Evolutionary conservation across 1,140 invertebrate genomes (phyloP), one percentile per base, ranked within the genome.

Genomic region (Asobara japonica): DNA sequence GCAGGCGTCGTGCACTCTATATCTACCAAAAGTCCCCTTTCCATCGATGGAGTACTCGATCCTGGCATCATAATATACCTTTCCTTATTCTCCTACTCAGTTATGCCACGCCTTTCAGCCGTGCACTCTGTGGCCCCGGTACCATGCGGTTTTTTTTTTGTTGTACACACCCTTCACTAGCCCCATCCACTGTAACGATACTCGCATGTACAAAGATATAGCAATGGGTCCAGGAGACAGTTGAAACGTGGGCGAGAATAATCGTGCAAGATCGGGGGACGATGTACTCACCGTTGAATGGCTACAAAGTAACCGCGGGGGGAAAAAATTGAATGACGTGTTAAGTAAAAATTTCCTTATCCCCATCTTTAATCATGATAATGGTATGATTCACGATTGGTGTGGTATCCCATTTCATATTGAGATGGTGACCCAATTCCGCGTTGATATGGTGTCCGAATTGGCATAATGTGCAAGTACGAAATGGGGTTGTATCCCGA

Each of bases 31-130:
- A 56, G 51, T 22, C 51, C 51, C 51, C 20, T 56, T 56, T 56
- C 51, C 51, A 56, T 56, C 51, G 51, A 56, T 56, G 25, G 18
- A 56, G 51, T 56, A 56, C 18, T 13, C 22, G 7, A 56, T 56
- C 25, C 51, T 56, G 18, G 22, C 7, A 25, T 56, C 22, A 56
- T 56, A 56, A 56, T 56, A 56, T 56, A 56, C 83, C 83, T 87
- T 87, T 86, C 83, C 83, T 86, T 83, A 80, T 86, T 82, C 82
- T 84, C 76, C 62, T 67, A 62, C 62, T 62, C 69, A 31, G 76
- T 77, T 56, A 56, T 56, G 78, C 82, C 82, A 83, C 83, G 82
- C 82, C 82, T 84, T 80, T 67, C 18, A 51, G 5, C 36, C 45
- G 65, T 67, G 41, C 41, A 67, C 36, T 51, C 22, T 51, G 41